Percentiles rank a stretch among this genome's conserved stretches.
These are phyloP conservation scores for Mormyrus lacerda DNA, from an alignment of 2,113 vertebrate species.

Conservation along the genomic window DNA sequence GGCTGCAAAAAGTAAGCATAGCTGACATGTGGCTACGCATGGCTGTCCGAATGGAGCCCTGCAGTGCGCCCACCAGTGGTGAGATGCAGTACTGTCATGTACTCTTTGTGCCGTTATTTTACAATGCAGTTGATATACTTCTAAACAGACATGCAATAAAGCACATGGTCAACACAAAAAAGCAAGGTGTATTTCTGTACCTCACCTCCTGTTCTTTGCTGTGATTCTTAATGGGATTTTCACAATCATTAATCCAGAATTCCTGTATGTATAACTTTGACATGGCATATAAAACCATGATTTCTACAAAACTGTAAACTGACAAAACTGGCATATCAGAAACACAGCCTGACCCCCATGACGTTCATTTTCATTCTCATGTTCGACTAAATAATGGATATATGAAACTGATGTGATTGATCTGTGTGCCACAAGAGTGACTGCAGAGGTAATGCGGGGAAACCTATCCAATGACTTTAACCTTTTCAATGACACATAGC, in stretches of 20 bases:
- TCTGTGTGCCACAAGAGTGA: background rate
- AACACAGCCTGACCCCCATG: background rate
- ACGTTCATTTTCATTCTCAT: background rate
- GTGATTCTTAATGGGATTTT: background rate
- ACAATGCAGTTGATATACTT: background rate
- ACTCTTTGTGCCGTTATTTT: background rate
- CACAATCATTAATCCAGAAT: background rate
- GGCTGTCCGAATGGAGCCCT: background rate
- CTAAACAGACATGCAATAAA: background rate
- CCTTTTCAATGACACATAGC: slow-evolving; percentile 14
- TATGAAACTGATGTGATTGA: slow-evolving; percentile 3
- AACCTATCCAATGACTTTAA: background rate
- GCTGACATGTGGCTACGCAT: background rate
- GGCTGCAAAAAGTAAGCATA: background rate
- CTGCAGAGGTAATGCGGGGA: background rate
- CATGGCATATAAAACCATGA: background rate
- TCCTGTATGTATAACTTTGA: background rate
- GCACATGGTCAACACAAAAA: background rate
- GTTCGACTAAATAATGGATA: background rate
- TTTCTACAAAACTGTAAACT: background rate
- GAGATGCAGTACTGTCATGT: background rate
- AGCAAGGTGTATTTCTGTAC: background rate
- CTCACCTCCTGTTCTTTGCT: background rate
- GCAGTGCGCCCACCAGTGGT: background rate
- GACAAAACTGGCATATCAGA: background rate